These are phyloP conservation scores for Calameuta idolon DNA, from an alignment of 2,888 invertebrate genomes.

Conservation along the genomic window DNA sequence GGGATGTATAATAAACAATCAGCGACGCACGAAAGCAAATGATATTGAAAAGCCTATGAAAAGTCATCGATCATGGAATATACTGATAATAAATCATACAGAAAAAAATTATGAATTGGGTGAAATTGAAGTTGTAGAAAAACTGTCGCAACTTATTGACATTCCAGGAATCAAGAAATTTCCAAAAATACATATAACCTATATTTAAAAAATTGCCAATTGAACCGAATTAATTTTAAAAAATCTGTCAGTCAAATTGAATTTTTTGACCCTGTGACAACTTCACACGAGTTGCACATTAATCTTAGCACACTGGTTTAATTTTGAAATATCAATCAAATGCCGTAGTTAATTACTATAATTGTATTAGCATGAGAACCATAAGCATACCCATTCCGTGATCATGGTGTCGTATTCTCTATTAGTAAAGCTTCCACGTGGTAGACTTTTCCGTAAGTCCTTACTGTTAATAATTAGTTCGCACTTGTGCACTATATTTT, in stretches of 20 bases:
- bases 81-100: no score
- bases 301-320: not conserved
- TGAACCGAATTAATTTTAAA: not conserved
- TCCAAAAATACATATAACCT: not conserved
- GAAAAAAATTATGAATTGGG: no score
- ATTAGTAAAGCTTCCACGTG: constrained; percentile 4
- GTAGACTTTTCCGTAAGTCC: not conserved
- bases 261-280: not conserved
- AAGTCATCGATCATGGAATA: no score
- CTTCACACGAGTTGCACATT: not conserved
- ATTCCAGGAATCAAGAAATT: not conserved
- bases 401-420: constrained; percentile 50
- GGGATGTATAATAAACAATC: not conserved
- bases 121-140: no score
- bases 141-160: no score
- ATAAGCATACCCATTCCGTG: constrained; percentile 60
- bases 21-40: not conserved
- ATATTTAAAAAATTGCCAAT: not conserved
- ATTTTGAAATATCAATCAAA: not conserved
- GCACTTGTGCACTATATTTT: not conserved
- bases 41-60: not conserved
- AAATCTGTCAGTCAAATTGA: no score
- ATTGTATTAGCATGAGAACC: not conserved
- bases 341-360: not conserved
- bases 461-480: not conserved